Conservation (phyloP, 2,113 vertebrate species). For the Rattus norvegicus region DNA sequence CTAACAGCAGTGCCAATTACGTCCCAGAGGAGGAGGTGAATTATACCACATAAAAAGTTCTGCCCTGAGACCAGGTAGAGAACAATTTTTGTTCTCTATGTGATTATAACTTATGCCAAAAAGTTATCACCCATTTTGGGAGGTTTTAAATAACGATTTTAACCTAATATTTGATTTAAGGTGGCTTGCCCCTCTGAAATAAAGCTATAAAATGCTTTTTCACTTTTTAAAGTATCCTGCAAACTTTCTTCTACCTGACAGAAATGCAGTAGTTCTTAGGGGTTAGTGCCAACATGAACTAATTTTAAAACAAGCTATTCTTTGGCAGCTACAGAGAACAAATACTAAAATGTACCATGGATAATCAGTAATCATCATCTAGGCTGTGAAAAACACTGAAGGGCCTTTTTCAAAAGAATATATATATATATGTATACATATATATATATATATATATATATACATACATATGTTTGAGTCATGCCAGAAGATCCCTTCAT, state of each 20-base stretch:
- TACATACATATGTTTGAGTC: not conserved
- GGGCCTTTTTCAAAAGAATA: not conserved
- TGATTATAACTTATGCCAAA: constrained; percentile 53
- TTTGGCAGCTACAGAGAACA: not conserved
- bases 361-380: not conserved
- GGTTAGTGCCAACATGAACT: not conserved
- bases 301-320: not conserved
- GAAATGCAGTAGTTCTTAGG: not conserved
- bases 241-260: constrained; percentile 13
- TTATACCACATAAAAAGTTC: constrained; percentile 55
- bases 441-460: not conserved
- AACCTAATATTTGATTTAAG: constrained; percentile 59
- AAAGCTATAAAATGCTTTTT: constrained; percentile 34
- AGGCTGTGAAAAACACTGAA: not conserved
- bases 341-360: not conserved
- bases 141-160: constrained; percentile 50
- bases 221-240: constrained; percentile 28
- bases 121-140: constrained; percentile 27
- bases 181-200: constrained; percentile 28
- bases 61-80: not conserved
- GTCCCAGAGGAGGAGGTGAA: constrained; percentile 59
- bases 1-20: constrained; percentile 52
- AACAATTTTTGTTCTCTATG: constrained; percentile 52
- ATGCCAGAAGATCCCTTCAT: too few species aligned
- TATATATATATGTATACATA: not conserved